phyloP scores from a whole-genome alignment of 2,113 vertebrate species.

The Eidolon helvum region DNA sequence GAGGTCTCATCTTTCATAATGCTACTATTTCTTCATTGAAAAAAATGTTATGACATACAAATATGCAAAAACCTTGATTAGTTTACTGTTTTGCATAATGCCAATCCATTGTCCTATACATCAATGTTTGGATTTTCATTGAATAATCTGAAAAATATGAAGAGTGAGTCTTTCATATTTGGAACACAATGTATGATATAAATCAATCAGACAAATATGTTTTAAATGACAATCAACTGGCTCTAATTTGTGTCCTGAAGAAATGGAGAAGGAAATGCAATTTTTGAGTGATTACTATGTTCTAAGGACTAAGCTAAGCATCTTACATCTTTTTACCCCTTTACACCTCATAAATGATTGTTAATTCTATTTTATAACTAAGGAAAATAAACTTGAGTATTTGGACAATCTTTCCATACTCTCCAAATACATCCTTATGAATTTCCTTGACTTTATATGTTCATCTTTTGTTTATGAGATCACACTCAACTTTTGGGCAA shows the following conservation, averaged over 20 bases:
- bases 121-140: neutral
- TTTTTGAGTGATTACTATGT: neutral
- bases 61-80: neutral
- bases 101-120: neutral
- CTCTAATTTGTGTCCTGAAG: conserved; percentile 22
- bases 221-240: conserved; percentile 19
- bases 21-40: neutral
- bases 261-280: neutral
- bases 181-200: neutral
- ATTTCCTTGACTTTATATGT: neutral
- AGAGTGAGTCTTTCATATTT: neutral
- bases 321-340: neutral
- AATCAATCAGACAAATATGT: conserved; percentile 34
- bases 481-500: neutral
- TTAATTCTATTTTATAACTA: conserved; percentile 20
- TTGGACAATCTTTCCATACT: neutral
- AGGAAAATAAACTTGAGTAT: neutral
- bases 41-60: neutral
- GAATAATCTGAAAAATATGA: neutral
- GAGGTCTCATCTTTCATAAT: neutral
- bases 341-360: neutral
- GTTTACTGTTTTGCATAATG: neutral
- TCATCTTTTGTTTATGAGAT: neutral
- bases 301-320: neutral
- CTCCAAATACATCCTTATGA: neutral